A percentile compares a stretch with the other conserved stretches of the same genome.
Conservation (phyloP, 2,797 vertebrate species). For the Siniperca undulata region DNA sequence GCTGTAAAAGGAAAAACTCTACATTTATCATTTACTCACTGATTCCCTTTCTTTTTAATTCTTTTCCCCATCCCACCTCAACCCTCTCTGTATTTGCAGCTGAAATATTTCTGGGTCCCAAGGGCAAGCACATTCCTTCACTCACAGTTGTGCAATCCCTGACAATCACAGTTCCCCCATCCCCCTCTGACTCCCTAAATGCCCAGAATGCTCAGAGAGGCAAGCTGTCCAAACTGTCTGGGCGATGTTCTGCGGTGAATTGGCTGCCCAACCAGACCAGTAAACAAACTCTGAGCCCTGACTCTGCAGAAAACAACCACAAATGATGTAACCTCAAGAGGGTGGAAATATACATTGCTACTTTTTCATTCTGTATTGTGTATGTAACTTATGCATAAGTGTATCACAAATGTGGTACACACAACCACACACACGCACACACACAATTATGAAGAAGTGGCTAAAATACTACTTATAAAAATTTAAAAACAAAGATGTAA, state of each 20-base stretch:
- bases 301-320: constrained; percentile 69
- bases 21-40: constrained; percentile 32
- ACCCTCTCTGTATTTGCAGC: constrained; percentile 73
- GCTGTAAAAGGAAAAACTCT: constrained; percentile 34
- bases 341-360: constrained; percentile 39
- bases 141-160: constrained; percentile 84
- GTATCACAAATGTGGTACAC: constrained; percentile 26
- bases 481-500: neutral
- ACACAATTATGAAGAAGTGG: neutral
- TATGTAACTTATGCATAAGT: constrained; percentile 8
- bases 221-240: constrained; percentile 78
- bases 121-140: constrained; percentile 81
- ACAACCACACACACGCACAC: neutral
- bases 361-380: constrained; percentile 18
- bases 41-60: constrained; percentile 54
- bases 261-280: constrained; percentile 67
- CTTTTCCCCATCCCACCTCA: constrained; percentile 54
- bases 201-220: constrained; percentile 57
- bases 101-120: constrained; percentile 82
- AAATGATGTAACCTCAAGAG: constrained; percentile 55
- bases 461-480: neutral
- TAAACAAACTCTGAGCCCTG: constrained; percentile 70
- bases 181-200: constrained; percentile 72
- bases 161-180: constrained; percentile 74
- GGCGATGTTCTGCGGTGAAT: constrained; percentile 76